phyloP scores from a whole-genome alignment of 1,140 invertebrate species.

The Sarcophaga bullata region DNA sequence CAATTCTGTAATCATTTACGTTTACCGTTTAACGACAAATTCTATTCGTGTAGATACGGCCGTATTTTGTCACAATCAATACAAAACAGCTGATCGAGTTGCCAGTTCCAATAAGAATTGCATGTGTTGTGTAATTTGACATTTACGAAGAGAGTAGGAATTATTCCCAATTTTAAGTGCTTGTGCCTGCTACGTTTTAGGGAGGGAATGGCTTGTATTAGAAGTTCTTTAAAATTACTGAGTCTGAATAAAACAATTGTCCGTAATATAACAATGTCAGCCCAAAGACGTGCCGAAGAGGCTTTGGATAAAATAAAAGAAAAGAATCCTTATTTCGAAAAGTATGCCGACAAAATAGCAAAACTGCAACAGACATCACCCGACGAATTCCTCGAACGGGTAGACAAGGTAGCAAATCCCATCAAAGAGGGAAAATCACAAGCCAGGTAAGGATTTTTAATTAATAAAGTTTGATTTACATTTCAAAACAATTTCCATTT shows the following conservation, averaged over 20 bases:
- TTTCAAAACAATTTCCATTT: slow-evolving; percentile 31
- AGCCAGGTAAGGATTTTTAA: slow-evolving; percentile 49
- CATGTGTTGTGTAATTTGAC: slow-evolving; percentile 44
- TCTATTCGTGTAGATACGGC: not conserved
- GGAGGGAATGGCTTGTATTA: slow-evolving; percentile 40
- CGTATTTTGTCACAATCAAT: slow-evolving; percentile 5
- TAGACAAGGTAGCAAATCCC: slow-evolving; percentile 69
- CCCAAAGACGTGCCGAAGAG: slow-evolving; percentile 56
- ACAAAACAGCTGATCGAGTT: not conserved
- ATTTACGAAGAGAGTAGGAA: not conserved
- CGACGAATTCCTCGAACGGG: slow-evolving; percentile 76
- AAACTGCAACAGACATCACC: slow-evolving; percentile 78
- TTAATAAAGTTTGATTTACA: not conserved
- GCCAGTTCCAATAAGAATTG: not conserved
- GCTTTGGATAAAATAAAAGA: slow-evolving; percentile 61
- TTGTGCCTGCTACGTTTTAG: not conserved
- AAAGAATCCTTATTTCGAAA: slow-evolving; percentile 82
- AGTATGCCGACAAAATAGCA: slow-evolving; percentile 83
- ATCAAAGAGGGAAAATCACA: slow-evolving; percentile 67
- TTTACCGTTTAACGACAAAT: too few species aligned
- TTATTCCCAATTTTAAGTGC: not conserved
- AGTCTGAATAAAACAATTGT: slow-evolving; percentile 23
- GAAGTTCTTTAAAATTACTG: slow-evolving; percentile 27
- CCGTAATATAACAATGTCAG: slow-evolving; percentile 58
- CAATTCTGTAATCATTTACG: too few species aligned